Evolutionary conservation across 2,888 invertebrate genomes (phyloP).

Genomic region (Caenorhabditis plicata): DNA sequence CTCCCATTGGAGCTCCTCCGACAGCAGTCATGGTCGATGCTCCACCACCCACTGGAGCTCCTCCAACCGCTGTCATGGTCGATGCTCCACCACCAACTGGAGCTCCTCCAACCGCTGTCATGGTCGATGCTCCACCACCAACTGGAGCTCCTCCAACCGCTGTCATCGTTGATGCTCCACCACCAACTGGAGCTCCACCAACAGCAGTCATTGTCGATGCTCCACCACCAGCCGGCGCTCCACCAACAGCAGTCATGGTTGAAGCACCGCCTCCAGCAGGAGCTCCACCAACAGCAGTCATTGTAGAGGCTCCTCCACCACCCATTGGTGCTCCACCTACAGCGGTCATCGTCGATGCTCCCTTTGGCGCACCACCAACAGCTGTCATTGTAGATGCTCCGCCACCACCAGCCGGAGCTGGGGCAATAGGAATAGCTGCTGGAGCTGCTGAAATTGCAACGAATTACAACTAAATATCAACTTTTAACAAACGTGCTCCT

Average conservation of each 20-base stretch:
- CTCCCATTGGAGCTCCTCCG: slow-evolving; percentile 2
- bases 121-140: slow-evolving; percentile 1
- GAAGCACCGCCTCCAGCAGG: not conserved
- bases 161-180: slow-evolving; percentile 7
- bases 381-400: not conserved
- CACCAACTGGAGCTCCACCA: slow-evolving; percentile 5
- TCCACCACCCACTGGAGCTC: slow-evolving; percentile 2
- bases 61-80: slow-evolving; percentile 12
- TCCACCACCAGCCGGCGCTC: slow-evolving; percentile 2
- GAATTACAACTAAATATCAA: slow-evolving; percentile 3
- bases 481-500: not conserved
- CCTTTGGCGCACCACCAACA: slow-evolving; percentile 1
- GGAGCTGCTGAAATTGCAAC: not conserved
- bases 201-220: slow-evolving; percentile 8
- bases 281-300: slow-evolving; percentile 3
- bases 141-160: slow-evolving; percentile 4
- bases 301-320: not conserved
- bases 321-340: slow-evolving; percentile 1
- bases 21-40: slow-evolving; percentile 11
- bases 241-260: slow-evolving; percentile 10
- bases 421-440: not conserved
- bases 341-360: not conserved
- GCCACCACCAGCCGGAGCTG: slow-evolving; percentile 1
- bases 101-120: slow-evolving; percentile 14
- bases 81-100: slow-evolving; percentile 14